A percentile compares a stretch with the other conserved stretches of the same genome.
phyloP scores from a whole-genome alignment of 2,888 invertebrate genomes.

The Cosmia pyralina region DNA sequence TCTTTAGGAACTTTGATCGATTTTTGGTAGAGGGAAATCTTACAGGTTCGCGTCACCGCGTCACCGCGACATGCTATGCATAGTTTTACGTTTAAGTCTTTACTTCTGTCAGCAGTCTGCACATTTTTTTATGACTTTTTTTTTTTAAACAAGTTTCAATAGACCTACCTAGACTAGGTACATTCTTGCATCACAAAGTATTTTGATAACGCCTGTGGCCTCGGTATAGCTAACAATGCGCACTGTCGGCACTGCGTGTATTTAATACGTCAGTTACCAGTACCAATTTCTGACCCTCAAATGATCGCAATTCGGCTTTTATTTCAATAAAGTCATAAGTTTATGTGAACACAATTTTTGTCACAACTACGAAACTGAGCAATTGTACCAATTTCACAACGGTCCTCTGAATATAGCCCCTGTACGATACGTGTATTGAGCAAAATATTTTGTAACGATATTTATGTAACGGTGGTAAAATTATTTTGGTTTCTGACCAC shows the following conservation, averaged over 20 bases:
- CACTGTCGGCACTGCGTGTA: no score
- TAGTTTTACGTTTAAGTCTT: no score
- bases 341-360: slow-evolving; percentile 31
- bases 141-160: no score
- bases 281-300: not conserved
- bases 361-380: slow-evolving; percentile 64
- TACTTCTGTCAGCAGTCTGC: no score
- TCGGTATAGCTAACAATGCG: not conserved
- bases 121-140: no score
- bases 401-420: slow-evolving; percentile 70
- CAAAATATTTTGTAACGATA: slow-evolving; percentile 80
- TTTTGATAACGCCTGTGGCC: not conserved
- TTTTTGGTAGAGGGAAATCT: no score
- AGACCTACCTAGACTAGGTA: no score
- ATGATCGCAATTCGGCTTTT: slow-evolving; percentile 2
- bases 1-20: no score
- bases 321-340: slow-evolving; percentile 24
- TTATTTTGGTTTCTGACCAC: slow-evolving; percentile 64
- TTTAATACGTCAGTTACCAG: no score
- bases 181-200: not conserved
- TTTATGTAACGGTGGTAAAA: slow-evolving; percentile 76
- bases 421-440: slow-evolving; percentile 75
- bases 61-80: no score
- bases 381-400: slow-evolving; percentile 77
- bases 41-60: no score